Base-by-base conservation (phyloP, 2,888 invertebrate genomes). In the Athalia rosae region DNA sequence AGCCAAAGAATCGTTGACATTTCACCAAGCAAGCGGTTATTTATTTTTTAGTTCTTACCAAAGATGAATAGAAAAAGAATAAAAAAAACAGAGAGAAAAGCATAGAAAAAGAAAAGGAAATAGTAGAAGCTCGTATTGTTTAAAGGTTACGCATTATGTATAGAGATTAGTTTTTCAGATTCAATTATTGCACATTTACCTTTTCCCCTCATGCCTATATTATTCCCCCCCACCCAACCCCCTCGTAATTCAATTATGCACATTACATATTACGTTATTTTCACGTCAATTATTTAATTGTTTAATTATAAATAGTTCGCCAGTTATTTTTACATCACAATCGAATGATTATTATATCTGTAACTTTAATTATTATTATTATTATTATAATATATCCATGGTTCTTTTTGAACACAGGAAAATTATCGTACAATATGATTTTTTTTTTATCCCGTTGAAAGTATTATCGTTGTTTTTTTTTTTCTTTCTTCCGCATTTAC, bases 41-140 rank as follows among this genome's bases (percentile, higher is more conserved):
- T 89, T 89, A 88, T 88, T 88, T 88, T 85, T 86, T 88, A 89
- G 87, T 87, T 87, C 85, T 84, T 89, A 89, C 89, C 89, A 89
- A 89, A 89, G 89, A 89, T 86, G 79, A 77, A 76, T 28, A 66
- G 78, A 81, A 85, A 83, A 82, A 76, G 71, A 47, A 43, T 76
- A 11, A 41, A 47, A 58, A 45, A 48, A 76, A 56, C 76, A 43
- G 79, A 59, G 66, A 58, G 74, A 80, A 74, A 77, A 28, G 71
- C 43, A 66, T 61, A 67, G 78, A 79, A 76, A 69, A 77, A 77
- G 80, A 79, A 61, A 76, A 77, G 77, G 64, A 80, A 78, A 80
- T 79, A 79, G 80, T 69, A 78, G 3, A 3, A 58, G 61, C 28
- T 43, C 47, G 80, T 79, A 11, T 79, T 80, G 63, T 59, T 76